These are phyloP conservation scores for Sebastes cheni DNA, from an alignment of 2,797 vertebrate genomes.

Conservation along the genomic window DNA sequence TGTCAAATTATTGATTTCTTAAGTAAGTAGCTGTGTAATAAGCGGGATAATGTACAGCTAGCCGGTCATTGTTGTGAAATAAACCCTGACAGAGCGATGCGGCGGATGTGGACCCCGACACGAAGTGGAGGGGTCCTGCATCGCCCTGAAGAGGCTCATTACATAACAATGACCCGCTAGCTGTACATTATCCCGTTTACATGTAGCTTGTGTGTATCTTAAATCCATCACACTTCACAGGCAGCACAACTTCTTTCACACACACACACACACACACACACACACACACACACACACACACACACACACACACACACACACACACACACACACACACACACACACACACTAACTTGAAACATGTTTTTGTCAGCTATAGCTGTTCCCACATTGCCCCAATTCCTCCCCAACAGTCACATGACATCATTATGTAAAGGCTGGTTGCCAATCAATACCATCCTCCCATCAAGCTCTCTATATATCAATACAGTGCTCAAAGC, in stretches of 20 bases:
- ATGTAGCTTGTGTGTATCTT: neutral
- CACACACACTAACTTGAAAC: neutral
- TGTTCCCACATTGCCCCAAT: neutral
- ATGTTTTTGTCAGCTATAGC: neutral
- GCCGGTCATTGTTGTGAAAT: neutral
- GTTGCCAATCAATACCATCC: slow-evolving; percentile 43
- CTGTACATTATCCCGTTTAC: too few species aligned
- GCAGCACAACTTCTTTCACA: neutral
- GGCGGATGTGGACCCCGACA: too few species aligned
- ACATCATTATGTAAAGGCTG: slow-evolving; percentile 43
- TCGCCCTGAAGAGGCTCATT: too few species aligned
- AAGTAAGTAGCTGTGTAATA: neutral
- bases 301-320: too few species aligned
- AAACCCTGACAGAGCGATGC: neutral
- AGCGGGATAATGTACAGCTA: neutral
- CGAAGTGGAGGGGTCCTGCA: too few species aligned
- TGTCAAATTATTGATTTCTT: neutral
- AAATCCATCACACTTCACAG: neutral
- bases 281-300: too few species aligned
- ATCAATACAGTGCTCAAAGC: slow-evolving; percentile 20
- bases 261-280: too few species aligned
- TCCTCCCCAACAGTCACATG: slow-evolving; percentile 25
- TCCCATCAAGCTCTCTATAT: slow-evolving; percentile 8
- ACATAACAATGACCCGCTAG: too few species aligned
- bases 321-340: neutral